Evolutionary conservation across 2,113 vertebrate genomes (phyloP).

Genomic region (Tyto alba): DNA sequence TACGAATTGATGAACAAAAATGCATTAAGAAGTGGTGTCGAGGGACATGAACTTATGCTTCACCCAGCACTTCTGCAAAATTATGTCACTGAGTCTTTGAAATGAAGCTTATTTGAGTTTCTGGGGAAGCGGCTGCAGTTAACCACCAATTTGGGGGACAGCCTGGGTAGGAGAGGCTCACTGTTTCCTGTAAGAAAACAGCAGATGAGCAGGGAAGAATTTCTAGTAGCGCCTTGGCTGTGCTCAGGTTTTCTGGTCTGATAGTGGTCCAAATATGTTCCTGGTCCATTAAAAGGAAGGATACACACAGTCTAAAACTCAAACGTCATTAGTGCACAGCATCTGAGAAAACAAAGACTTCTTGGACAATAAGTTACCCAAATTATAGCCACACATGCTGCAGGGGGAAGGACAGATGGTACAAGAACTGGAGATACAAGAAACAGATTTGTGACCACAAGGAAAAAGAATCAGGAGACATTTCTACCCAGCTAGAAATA

Average conservation of each 20-base stretch:
- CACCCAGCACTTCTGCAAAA: constrained; percentile 47
- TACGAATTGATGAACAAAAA: constrained; percentile 58
- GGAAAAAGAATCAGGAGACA: constrained; percentile 49
- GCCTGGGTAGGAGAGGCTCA: neutral
- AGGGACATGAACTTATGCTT: constrained; percentile 54
- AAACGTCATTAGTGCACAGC: neutral
- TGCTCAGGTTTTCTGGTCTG: constrained; percentile 2
- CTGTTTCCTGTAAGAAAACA: neutral
- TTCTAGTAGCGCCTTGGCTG: neutral
- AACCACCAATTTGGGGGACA: neutral
- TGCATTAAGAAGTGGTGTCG: constrained; percentile 29
- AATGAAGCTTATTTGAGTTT: neutral
- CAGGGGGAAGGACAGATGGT: constrained; percentile 58
- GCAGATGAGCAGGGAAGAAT: neutral
- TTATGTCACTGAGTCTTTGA: constrained; percentile 8
- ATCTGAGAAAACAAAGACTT: constrained; percentile 55
- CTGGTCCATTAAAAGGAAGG: neutral
- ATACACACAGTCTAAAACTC: neutral
- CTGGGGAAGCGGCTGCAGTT: neutral
- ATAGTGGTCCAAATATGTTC: neutral
- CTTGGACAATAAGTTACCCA: constrained; percentile 63
- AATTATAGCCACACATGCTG: constrained; percentile 63
- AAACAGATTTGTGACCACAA: constrained; percentile 67
- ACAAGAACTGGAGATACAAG: constrained; percentile 59
- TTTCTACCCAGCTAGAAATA: constrained; percentile 56